Percentiles rank a stretch among this genome's conserved stretches.
Conservation (phyloP, 1,140 invertebrate species). For the Neodiprion pinetum region DNA sequence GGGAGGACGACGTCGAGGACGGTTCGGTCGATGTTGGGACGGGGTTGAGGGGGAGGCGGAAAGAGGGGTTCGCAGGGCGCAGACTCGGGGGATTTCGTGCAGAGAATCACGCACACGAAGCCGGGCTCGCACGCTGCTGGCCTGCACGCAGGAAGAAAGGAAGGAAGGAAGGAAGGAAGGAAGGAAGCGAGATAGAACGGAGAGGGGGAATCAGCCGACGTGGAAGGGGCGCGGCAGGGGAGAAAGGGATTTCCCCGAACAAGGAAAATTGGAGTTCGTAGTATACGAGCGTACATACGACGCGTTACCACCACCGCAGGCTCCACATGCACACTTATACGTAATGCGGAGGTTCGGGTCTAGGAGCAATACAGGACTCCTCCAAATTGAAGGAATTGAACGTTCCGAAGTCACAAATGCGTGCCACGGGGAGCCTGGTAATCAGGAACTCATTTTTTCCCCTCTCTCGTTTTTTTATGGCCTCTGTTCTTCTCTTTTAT, state of each 20-base stretch:
- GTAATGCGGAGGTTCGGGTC: background rate
- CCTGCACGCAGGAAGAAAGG: too few relatives aligned
- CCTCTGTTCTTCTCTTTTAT: too few relatives aligned
- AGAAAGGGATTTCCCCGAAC: conserved; percentile 6
- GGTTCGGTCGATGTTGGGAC: conserved; percentile 18
- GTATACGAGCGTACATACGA: background rate
- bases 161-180: background rate
- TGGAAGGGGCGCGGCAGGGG: conserved; percentile 1
- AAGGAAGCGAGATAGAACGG: too few relatives aligned
- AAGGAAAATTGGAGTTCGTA: background rate
- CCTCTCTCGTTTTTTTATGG: background rate
- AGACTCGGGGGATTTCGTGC: background rate
- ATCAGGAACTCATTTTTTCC: conserved; percentile 3
- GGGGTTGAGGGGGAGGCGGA: background rate
- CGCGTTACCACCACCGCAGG: too few relatives aligned
- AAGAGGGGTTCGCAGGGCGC: background rate
- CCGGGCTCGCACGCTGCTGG: too few relatives aligned
- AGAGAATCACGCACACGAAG: background rate
- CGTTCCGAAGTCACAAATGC: conserved; percentile 7
- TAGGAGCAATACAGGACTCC: background rate
- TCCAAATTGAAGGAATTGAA: conserved; percentile 7
- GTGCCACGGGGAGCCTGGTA: conserved; percentile 6
- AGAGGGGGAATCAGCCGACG: background rate
- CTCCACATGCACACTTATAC: background rate
- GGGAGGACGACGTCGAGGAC: conserved; percentile 18